phyloP scores from a whole-genome alignment of 2,113 vertebrate genomes.

The Sinocyclocheilus rhinocerous region DNA sequence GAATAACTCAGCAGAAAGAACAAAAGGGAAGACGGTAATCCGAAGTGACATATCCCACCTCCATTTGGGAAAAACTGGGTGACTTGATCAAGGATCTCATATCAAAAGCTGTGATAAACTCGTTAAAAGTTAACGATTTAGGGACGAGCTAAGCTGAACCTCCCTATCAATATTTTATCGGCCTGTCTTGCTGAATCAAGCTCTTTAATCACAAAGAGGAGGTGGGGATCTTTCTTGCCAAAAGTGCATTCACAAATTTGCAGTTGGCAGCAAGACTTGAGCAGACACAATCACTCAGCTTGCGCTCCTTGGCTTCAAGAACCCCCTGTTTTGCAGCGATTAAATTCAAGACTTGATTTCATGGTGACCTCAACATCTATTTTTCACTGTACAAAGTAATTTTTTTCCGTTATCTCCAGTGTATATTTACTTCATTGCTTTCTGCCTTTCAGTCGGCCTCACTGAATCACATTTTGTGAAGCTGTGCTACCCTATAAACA shows the following conservation, averaged over 20 bases:
- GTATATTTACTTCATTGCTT: constrained; percentile 14
- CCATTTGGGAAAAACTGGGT: neutral
- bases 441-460: neutral
- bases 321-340: neutral
- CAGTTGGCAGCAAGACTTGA: neutral
- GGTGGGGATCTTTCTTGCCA: constrained; percentile 20
- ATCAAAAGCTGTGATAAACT: constrained; percentile 27
- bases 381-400: neutral
- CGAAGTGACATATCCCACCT: constrained; percentile 6
- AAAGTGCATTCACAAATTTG: constrained; percentile 24
- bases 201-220: constrained; percentile 38
- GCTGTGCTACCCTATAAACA: constrained; percentile 16
- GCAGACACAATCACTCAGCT: neutral
- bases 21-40: constrained; percentile 9
- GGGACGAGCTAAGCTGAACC: constrained; percentile 18
- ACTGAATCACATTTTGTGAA: constrained; percentile 28
- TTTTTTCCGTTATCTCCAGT: neutral
- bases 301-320: neutral
- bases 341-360: constrained; percentile 9
- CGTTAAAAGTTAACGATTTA: constrained; percentile 39
- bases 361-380: neutral
- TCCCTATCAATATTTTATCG: constrained; percentile 41
- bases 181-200: constrained; percentile 15
- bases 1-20: constrained; percentile 4
- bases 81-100: constrained; percentile 42